Conservation (phyloP, 2,797 vertebrate genomes). For the Alosa sapidissima region DNA sequence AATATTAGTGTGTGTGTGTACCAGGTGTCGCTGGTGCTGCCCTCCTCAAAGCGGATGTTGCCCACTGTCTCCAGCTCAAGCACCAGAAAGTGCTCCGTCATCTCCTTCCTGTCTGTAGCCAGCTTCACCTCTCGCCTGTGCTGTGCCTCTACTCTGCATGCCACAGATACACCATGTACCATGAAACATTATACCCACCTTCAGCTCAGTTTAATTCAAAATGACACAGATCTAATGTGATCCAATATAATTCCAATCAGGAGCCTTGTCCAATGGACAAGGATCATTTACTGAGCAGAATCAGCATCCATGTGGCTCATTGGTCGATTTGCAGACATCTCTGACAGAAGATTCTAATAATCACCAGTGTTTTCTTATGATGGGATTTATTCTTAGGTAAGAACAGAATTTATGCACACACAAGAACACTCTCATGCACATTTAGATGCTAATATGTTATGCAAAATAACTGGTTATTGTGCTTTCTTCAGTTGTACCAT, state of each 20-base stretch:
- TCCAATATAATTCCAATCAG: neutral
- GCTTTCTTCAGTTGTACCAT: no score
- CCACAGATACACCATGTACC: constrained; percentile 2
- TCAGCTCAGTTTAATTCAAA: neutral
- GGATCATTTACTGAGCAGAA: neutral
- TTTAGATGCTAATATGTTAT: no score
- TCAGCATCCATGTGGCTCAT: neutral
- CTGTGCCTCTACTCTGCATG: constrained; percentile 69
- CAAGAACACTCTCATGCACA: no score
- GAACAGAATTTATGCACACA: no score
- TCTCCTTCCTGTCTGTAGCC: constrained; percentile 67
- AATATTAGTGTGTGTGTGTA: constrained; percentile 52
- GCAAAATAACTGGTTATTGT: no score
- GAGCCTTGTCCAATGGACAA: neutral
- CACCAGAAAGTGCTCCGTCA: constrained; percentile 74
- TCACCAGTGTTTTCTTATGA: no score
- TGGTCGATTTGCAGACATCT: no score
- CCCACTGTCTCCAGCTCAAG: constrained; percentile 83
- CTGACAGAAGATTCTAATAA: no score
- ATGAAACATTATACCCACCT: neutral
- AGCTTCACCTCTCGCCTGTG: constrained; percentile 66
- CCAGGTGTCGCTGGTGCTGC: constrained; percentile 74
- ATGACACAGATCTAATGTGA: neutral
- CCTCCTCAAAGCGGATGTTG: constrained; percentile 85
- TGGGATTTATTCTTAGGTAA: no score